Evolutionary conservation across 1,140 invertebrate genomes (phyloP), one percentile per base, ranked within the genome.

Genomic region (Brachionus rotundiformis): DNA sequence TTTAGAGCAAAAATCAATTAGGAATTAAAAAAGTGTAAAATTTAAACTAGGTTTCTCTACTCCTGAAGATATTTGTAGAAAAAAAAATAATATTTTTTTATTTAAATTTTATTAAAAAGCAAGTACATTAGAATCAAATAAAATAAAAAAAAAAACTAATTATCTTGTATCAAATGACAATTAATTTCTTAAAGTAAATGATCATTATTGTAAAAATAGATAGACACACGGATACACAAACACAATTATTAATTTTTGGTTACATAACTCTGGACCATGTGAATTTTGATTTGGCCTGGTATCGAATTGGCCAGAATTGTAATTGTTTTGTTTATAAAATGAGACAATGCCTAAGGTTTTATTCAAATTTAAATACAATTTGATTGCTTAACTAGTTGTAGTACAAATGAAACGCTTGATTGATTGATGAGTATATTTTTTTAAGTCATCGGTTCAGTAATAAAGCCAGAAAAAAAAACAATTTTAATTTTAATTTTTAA

Each of bases 401-500:
- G 47, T 54, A 7, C 47, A 25, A 25, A 54, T 54, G 47, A 54
- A 19, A 54, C 47, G 47, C 47, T 54, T 54, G 47, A 25, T 54
- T 19, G 47, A 54, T 54, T 19, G n/a, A 54, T 54, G 47, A 19
- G n/a, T 54, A 54, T 54, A 16, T 54, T 54, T 54, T 54, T 54
- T 54, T 54, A 19, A 54, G 23, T 54, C 47, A 54, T 54, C 47
- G 47, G 47, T 54, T 54, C 47, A 54, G 19, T 54, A 54, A 54
- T 54, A 54, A 54, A 54, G 47, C 47, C 47, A 54, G 47, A 54
- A 54, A 54, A 54, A 54, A 54, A 54, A 54, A 23, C 47, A 54
- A 54, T 54, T 54, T 54, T 54, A 54, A 54, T 54, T 54, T 54
- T 54, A 54, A 54, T 54, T 54, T 54, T 54, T 23, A 54, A 54